These are phyloP conservation scores for Hydractinia echinata DNA, from an alignment of 30 jellyfish, hydroid and myxozoan species.

Conservation along the genomic window DNA sequence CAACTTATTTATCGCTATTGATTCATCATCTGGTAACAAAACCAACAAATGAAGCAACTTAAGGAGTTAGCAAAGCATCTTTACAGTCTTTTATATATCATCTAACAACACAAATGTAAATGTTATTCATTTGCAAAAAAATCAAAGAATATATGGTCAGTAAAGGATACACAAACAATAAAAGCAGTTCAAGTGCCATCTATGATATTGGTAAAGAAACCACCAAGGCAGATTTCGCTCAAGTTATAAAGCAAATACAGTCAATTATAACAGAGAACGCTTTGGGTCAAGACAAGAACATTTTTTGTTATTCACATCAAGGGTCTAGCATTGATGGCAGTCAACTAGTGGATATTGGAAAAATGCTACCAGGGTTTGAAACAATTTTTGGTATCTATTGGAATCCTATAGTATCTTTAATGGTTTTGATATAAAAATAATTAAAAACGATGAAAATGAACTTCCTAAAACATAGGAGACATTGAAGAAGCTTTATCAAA, in stretches of 20 bases:
- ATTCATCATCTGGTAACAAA: conserved; percentile 27
- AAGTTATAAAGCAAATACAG: too few species aligned
- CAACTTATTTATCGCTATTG: conserved; percentile 41
- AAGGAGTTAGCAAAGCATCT: neutral
- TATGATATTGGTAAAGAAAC: too few species aligned
- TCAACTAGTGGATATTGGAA: neutral
- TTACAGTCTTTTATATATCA: neutral
- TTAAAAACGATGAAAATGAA: conserved; percentile 8
- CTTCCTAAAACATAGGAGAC: conserved; percentile 11
- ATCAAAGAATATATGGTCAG: too few species aligned
- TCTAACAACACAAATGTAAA: neutral
- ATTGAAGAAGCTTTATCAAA: neutral
- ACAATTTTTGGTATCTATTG: conserved; percentile 15
- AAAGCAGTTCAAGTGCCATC: too few species aligned
- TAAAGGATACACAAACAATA: too few species aligned
- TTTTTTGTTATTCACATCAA: neutral
- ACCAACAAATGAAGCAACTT: neutral
- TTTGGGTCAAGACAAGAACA: too few species aligned
- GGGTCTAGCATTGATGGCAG: neutral
- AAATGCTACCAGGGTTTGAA: conserved; percentile 9
- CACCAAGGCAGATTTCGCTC: too few species aligned
- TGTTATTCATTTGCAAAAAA: neutral
- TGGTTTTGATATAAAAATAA: neutral
- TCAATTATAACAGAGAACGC: too few species aligned
- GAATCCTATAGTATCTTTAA: neutral